Percentiles rank a stretch among this genome's conserved stretches.
Conservation (phyloP, 2,113 vertebrate species). For the Glaucomys volans region DNA sequence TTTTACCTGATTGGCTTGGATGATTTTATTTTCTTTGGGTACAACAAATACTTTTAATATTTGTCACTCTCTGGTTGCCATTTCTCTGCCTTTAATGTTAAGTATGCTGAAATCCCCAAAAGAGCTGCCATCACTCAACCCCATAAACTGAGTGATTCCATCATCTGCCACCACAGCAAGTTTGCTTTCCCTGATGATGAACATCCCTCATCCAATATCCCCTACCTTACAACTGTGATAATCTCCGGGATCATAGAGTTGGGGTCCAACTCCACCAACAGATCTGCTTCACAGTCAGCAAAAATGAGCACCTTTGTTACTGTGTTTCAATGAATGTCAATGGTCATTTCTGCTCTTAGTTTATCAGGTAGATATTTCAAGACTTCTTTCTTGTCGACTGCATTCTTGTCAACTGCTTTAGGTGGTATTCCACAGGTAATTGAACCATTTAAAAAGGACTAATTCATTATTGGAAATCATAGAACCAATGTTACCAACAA, state of each 20-base stretch:
- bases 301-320: constrained; percentile 98
- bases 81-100: constrained; percentile 97
- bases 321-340: constrained; percentile 97
- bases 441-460: constrained; percentile 98
- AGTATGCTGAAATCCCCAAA: constrained; percentile 99
- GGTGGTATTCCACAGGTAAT: constrained; percentile 97
- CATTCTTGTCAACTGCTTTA: constrained; percentile 97
- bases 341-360: constrained; percentile 96
- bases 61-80: constrained; percentile 93
- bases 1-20: no score
- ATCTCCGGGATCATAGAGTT: constrained; percentile 97
- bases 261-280: constrained; percentile 96
- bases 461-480: constrained; percentile 99
- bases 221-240: constrained; percentile 97
- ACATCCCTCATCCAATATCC: constrained; percentile 99
- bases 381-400: constrained; percentile 96
- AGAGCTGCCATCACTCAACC: constrained; percentile 97
- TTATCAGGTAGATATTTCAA: constrained; percentile 97
- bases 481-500: constrained; percentile 98
- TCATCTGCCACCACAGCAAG: constrained; percentile 97
- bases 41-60: constrained; percentile 95
- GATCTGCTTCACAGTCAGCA: constrained; percentile 97
- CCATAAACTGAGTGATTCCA: constrained; percentile 95
- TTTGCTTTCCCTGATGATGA: constrained; percentile 99
- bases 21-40: no score